Evolutionary conservation across 2,888 invertebrate species (phyloP).

Genomic region (Tuberolachnus salignus): DNA sequence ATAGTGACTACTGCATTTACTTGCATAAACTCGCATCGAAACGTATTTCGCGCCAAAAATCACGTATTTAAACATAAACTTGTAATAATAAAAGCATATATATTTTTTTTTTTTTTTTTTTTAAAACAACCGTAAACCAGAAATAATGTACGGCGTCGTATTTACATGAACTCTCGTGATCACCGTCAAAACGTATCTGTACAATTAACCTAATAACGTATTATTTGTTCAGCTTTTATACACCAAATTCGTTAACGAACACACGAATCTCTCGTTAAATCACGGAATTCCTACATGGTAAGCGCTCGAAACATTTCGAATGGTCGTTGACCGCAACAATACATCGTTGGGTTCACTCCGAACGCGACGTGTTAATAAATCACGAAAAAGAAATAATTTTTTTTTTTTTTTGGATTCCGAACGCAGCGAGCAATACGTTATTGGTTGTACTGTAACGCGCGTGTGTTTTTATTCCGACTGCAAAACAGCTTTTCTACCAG

Average conservation of each 20-base stretch:
- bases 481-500: too few species aligned
- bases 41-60: too few species aligned
- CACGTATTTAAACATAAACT: too few species aligned
- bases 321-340: slow-evolving; percentile 15
- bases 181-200: background rate
- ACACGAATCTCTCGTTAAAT: background rate
- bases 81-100: background rate
- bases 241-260: background rate
- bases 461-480: too few species aligned
- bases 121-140: background rate
- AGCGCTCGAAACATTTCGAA: background rate
- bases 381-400: too few species aligned
- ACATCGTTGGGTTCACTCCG: slow-evolving; percentile 27
- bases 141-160: background rate
- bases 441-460: too few species aligned
- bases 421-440: too few species aligned
- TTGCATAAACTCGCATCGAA: too few species aligned
- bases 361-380: background rate
- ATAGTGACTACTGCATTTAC: too few species aligned
- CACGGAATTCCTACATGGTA: background rate
- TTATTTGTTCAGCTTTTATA: background rate
- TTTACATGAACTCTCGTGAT: background rate
- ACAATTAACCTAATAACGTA: background rate
- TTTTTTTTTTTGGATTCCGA: too few species aligned
- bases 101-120: too few species aligned